Percentiles rank a stretch among this genome's conserved stretches.
phyloP scores from a whole-genome alignment of 2,113 vertebrate genomes.

The Rattus norvegicus region DNA sequence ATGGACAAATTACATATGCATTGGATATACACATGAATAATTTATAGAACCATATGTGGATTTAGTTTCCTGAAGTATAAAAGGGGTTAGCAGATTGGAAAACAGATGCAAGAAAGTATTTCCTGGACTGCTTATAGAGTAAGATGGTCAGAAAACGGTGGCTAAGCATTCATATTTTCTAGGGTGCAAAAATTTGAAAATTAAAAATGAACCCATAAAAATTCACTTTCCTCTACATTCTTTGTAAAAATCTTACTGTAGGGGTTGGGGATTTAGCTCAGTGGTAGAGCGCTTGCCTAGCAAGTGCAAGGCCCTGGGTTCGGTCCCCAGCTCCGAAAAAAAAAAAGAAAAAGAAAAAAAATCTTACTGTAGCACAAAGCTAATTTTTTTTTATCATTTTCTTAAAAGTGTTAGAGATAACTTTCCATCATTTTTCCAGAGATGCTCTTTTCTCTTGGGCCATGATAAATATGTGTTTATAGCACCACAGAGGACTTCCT shows the following conservation, averaged over 20 bases:
- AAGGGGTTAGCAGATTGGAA: conserved; percentile 64
- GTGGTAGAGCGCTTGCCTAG: too few relatives aligned
- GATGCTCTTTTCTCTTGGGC: neutral
- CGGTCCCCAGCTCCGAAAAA: too few relatives aligned
- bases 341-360: too few relatives aligned
- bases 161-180: conserved; percentile 64
- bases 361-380: neutral
- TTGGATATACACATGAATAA: conserved; percentile 55
- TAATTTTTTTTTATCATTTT: neutral
- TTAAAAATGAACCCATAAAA: conserved; percentile 39
- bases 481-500: conserved; percentile 23
- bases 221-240: conserved; percentile 55
- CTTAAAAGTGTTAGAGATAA: conserved; percentile 46
- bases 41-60: conserved; percentile 51
- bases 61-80: conserved; percentile 60
- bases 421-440: neutral
- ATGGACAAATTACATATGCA: conserved; percentile 51
- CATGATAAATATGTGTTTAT: conserved; percentile 32
- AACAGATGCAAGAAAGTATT: conserved; percentile 50
- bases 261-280: too few relatives aligned
- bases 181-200: conserved; percentile 53
- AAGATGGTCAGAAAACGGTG: conserved; percentile 62
- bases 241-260: conserved; percentile 41
- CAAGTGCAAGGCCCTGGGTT: too few relatives aligned
- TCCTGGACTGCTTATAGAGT: conserved; percentile 47